Percentiles rank a stretch among this genome's conserved stretches.
Conservation (phyloP, 1,140 invertebrate genomes). For the Sycophaga agraensis region DNA sequence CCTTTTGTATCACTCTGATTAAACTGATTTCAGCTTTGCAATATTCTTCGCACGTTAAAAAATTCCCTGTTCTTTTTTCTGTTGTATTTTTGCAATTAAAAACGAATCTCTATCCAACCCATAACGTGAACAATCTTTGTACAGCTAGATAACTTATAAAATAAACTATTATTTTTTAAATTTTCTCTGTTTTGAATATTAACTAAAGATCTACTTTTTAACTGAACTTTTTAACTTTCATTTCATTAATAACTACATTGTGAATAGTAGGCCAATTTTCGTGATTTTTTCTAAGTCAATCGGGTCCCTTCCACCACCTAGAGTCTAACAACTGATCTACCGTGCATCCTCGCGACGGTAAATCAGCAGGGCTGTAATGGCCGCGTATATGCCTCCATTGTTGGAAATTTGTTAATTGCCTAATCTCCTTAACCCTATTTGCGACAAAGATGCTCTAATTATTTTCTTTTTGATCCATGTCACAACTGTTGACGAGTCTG, state of each 20-base stretch:
- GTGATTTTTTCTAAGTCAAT: constrained; percentile 34
- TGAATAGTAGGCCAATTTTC: constrained; percentile 37
- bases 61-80: background rate
- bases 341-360: background rate
- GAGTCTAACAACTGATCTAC: constrained; percentile 36
- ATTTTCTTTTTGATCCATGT: background rate
- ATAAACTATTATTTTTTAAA: background rate
- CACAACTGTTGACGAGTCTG: background rate
- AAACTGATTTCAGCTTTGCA: background rate
- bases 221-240: constrained; percentile 14
- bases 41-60: background rate
- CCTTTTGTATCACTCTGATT: background rate
- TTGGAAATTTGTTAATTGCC: background rate
- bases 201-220: background rate
- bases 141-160: background rate
- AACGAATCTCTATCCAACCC: background rate
- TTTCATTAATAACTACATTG: constrained; percentile 23
- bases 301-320: constrained; percentile 50
- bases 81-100: background rate
- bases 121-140: background rate
- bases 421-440: background rate
- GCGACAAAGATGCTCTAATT: background rate
- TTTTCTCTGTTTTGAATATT: background rate
- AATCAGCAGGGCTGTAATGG: background rate
- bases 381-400: background rate